These are phyloP conservation scores for Lithophane ornitopus DNA, from an alignment of 2,888 invertebrate genomes.

Conservation along the genomic window DNA sequence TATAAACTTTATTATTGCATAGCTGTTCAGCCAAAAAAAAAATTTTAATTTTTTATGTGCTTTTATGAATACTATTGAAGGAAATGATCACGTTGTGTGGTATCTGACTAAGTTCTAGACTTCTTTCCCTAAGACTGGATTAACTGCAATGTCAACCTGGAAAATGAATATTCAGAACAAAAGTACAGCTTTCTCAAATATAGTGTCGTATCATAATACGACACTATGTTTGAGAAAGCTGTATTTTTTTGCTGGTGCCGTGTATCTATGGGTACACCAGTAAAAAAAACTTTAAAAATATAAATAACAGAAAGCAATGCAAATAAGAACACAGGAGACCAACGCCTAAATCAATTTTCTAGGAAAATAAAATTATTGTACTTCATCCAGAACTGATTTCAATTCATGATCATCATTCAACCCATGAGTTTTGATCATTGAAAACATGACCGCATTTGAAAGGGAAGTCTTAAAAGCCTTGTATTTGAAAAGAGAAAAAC, in stretches of 20 bases:
- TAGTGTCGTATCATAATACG: not conserved
- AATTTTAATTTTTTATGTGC: no score
- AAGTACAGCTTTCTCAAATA: not conserved
- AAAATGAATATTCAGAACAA: not conserved
- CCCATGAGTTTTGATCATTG: no score
- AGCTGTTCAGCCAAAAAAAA: not conserved
- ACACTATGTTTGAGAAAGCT: no score
- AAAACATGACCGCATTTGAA: not conserved
- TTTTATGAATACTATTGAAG: not conserved
- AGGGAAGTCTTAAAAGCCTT: not conserved
- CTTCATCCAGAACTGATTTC: not conserved
- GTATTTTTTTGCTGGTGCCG: no score
- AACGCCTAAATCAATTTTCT: not conserved
- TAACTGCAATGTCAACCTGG: not conserved
- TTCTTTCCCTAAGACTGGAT: not conserved
- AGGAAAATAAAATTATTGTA: not conserved
- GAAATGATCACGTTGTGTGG: not conserved
- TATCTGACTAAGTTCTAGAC: not conserved
- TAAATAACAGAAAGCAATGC: no score
- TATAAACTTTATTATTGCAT: slow-evolving; percentile 4
- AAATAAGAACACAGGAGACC: not conserved
- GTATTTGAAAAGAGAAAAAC: not conserved
- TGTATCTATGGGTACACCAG: no score
- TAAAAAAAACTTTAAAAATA: not conserved
- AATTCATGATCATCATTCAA: not conserved